phyloP scores from a whole-genome alignment of 1,140 invertebrate species.

The Ctenoplectra terminalis region DNA sequence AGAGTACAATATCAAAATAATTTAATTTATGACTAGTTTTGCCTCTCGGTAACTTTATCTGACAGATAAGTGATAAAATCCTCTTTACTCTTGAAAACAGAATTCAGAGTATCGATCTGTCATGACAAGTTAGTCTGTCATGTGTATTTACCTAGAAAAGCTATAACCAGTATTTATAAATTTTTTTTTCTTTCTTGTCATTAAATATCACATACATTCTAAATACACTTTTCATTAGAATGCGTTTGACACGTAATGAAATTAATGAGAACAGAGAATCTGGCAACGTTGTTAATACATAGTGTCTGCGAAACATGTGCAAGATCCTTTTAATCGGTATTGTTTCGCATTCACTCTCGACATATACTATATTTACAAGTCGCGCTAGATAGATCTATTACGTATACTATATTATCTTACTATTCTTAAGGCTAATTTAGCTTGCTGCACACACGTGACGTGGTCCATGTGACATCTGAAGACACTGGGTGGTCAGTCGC shows the following conservation, averaged over 20 bases:
- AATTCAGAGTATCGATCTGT: slow-evolving; percentile 14
- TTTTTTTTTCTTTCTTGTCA: slow-evolving; percentile 27
- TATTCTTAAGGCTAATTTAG: slow-evolving; percentile 80
- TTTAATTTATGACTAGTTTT: slow-evolving; percentile 46
- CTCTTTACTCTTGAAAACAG: slow-evolving; percentile 1
- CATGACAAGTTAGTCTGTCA: slow-evolving; percentile 48
- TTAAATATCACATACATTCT: slow-evolving; percentile 52
- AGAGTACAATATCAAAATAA: slow-evolving; percentile 41
- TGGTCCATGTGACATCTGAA: slow-evolving; percentile 80
- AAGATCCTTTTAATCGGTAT: slow-evolving; percentile 46
- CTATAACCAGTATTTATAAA: slow-evolving; percentile 51
- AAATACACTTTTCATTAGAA: slow-evolving; percentile 26
- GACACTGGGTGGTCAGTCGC: slow-evolving; percentile 88
- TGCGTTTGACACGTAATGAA: slow-evolving; percentile 23
- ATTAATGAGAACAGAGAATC: slow-evolving; percentile 58
- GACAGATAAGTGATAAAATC: slow-evolving; percentile 40
- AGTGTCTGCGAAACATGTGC: slow-evolving; percentile 56
- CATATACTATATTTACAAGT: slow-evolving; percentile 69
- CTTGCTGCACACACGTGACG: slow-evolving; percentile 78
- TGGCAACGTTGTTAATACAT: slow-evolving; percentile 57
- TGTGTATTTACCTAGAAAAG: slow-evolving; percentile 49
- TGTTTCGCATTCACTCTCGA: slow-evolving; percentile 55
- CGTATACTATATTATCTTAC: slow-evolving; percentile 80
- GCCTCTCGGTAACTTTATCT: slow-evolving; percentile 57
- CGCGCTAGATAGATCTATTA: slow-evolving; percentile 67